Evolutionary conservation across 2,113 vertebrate genomes (phyloP).

Genomic region (Cricetomys ansorgei): DNA sequence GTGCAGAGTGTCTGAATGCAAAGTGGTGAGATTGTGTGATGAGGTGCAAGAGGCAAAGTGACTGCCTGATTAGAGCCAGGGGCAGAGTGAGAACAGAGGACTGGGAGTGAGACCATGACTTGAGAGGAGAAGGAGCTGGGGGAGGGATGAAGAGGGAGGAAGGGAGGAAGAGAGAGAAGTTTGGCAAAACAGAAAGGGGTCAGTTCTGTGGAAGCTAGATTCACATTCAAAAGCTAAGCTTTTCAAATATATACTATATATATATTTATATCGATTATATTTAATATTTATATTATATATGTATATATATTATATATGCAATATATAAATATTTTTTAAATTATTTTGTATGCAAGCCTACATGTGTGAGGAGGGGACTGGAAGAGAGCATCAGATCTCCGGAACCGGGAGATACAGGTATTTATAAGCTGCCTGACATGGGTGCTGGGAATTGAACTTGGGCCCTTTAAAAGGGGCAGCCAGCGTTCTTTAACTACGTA

Average conservation of each 20-base stretch:
- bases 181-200: background rate
- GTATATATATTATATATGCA: too few relatives aligned
- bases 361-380: rapidly evolving
- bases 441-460: background rate
- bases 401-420: background rate
- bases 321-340: too few relatives aligned
- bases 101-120: background rate
- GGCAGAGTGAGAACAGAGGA: background rate
- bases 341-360: background rate
- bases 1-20: background rate
- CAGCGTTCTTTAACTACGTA: background rate
- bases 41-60: slow-evolving; percentile 17
- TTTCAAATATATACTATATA: too few relatives aligned
- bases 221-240: background rate
- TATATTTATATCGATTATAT: too few relatives aligned
- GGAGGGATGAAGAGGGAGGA: too few relatives aligned
- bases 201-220: background rate
- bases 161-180: rapidly evolving
- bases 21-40: slow-evolving; percentile 59
- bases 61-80: slow-evolving; percentile 21
- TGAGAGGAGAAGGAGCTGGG: background rate
- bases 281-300: too few relatives aligned
- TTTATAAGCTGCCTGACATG: background rate
- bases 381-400: background rate
- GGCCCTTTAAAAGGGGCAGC: background rate